A percentile compares a stretch with the other conserved stretches of the same genome.
phyloP scores from a whole-genome alignment of 2,888 invertebrate species.

The Petrolisthes cinctipes region DNA sequence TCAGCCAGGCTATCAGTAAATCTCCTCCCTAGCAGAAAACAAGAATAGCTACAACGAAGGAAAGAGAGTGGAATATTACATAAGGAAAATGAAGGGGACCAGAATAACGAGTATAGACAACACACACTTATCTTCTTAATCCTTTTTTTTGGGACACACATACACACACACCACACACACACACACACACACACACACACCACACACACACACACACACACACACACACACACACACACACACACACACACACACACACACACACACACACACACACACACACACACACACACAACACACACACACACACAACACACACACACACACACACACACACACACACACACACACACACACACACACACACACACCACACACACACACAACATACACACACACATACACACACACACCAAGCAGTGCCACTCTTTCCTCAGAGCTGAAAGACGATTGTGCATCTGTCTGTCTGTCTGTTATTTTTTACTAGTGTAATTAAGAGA shows the following conservation, averaged over 20 bases:
- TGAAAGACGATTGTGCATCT: too few species aligned
- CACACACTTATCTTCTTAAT: too few species aligned
- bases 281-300: neutral
- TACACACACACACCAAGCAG: neutral
- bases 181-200: neutral
- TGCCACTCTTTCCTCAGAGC: neutral
- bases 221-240: slow-evolving; percentile 1
- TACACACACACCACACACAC: neutral
- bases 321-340: neutral
- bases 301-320: neutral
- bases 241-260: neutral
- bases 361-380: neutral
- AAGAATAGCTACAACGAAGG: too few species aligned
- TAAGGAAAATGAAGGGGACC: too few species aligned
- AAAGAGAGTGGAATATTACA: too few species aligned
- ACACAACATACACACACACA: too few species aligned
- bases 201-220: neutral
- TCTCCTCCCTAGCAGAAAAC: too few species aligned
- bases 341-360: neutral
- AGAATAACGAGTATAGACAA: too few species aligned
- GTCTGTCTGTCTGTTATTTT: too few species aligned
- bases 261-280: neutral
- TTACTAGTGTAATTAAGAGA: too few species aligned
- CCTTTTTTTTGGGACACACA: neutral
- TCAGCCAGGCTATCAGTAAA: too few species aligned